A percentile compares a stretch with the other conserved stretches of the same genome.
phyloP scores from a whole-genome alignment of 1,140 invertebrate species.

The Cotesia chilonis region DNA sequence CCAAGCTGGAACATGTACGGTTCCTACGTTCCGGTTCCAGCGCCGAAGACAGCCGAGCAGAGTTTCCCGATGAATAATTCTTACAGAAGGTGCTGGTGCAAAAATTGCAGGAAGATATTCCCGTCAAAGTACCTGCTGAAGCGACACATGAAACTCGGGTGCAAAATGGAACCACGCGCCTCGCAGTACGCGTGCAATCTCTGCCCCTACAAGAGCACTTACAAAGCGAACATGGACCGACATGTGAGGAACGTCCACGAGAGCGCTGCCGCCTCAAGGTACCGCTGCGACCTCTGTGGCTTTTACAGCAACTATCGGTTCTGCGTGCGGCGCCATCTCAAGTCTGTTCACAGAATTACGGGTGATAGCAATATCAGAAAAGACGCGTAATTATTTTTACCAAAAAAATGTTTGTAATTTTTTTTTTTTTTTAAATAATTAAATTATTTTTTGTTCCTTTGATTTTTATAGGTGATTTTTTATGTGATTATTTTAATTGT shows the following conservation, averaged over 20 bases:
- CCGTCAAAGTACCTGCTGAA: slow-evolving; percentile 54
- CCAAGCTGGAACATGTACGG: too few relatives aligned
- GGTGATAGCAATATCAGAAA: neutral
- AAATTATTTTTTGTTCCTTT: too few relatives aligned
- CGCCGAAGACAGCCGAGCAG: neutral
- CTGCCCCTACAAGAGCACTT: slow-evolving; percentile 62
- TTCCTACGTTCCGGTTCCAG: neutral
- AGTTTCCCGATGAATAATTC: neutral
- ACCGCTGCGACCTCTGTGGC: slow-evolving; percentile 56
- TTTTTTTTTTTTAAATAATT: too few relatives aligned
- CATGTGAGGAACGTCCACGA: slow-evolving; percentile 54
- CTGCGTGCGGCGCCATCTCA: slow-evolving; percentile 41
- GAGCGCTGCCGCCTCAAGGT: slow-evolving; percentile 46
- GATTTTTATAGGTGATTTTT: too few relatives aligned
- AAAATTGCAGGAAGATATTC: slow-evolving; percentile 11
- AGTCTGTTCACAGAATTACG: slow-evolving; percentile 16
- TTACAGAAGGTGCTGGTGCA: neutral
- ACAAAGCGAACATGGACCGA: slow-evolving; percentile 58
- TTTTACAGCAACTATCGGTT: slow-evolving; percentile 54
- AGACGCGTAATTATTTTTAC: slow-evolving; percentile 1
- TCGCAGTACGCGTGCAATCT: slow-evolving; percentile 60
- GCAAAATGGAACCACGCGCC: slow-evolving; percentile 64
- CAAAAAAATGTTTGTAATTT: too few relatives aligned
- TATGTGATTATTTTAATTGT: too few relatives aligned
- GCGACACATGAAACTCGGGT: slow-evolving; percentile 65